These are phyloP conservation scores for Rhadina sibilatrix DNA, from an alignment of 2,113 vertebrate genomes.

Conservation along the genomic window DNA sequence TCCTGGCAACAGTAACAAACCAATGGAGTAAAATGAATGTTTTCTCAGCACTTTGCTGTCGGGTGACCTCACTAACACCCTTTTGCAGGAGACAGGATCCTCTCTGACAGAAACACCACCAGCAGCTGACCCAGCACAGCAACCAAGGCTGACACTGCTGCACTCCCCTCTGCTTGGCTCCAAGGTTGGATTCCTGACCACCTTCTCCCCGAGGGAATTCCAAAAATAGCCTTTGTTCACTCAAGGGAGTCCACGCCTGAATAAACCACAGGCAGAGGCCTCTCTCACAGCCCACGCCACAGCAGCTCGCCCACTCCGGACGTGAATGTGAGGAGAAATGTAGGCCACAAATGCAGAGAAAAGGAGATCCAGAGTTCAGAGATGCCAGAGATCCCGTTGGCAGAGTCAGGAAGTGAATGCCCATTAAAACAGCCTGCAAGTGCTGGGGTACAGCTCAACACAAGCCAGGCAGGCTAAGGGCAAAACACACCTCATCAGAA, in stretches of 20 bases:
- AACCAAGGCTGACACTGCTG: neutral
- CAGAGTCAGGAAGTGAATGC: neutral
- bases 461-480: neutral
- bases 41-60: neutral
- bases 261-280: neutral
- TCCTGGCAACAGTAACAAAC: neutral
- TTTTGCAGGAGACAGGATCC: neutral
- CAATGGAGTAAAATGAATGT: neutral
- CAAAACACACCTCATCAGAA: neutral
- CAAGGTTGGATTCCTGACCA: neutral
- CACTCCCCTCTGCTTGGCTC: neutral
- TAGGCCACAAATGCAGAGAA: neutral
- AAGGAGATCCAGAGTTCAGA: neutral
- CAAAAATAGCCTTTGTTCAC: neutral
- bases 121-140: neutral
- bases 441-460: neutral
- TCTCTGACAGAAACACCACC: neutral
- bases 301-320: rapidly evolving
- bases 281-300: neutral
- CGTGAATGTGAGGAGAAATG: neutral
- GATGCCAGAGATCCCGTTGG: neutral
- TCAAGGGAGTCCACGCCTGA: neutral
- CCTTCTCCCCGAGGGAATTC: neutral
- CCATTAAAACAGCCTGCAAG: neutral
- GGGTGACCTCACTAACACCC: neutral